phyloP scores from a whole-genome alignment of 2,888 invertebrate genomes.

The Eilema griseolum region DNA sequence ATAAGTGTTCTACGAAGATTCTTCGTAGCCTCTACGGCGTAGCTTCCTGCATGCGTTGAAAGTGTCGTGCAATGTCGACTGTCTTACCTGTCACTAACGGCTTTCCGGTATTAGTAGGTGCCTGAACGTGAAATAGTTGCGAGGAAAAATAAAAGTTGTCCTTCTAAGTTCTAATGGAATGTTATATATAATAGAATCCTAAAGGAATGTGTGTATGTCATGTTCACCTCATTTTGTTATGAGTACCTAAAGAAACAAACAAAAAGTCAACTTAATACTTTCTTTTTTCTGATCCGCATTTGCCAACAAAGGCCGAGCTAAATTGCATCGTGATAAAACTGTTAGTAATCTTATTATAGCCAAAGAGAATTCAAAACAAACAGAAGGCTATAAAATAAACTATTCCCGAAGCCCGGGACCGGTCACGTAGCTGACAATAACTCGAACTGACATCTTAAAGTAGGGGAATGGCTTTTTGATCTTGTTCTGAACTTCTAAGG shows the following conservation, averaged over 20 bases:
- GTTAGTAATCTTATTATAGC: constrained; percentile 43
- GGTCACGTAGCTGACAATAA: constrained; percentile 77
- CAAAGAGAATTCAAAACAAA: constrained; percentile 44
- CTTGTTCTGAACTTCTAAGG: constrained; percentile 62
- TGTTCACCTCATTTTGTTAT: no score
- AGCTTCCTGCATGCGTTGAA: constrained; percentile 47
- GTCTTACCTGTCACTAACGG: constrained; percentile 30
- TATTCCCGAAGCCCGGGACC: constrained; percentile 61
- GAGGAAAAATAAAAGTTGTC: constrained; percentile 10
- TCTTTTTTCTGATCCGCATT: constrained; percentile 16
- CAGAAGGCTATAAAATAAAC: constrained; percentile 60
- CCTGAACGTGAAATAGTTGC: constrained; percentile 20
- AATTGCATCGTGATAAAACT: constrained; percentile 44
- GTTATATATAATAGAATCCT: neutral
- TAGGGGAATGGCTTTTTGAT: constrained; percentile 77
- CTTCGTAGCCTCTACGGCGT: constrained; percentile 47
- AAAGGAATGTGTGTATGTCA: neutral
- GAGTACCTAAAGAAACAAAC: neutral
- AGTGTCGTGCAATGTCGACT: constrained; percentile 32
- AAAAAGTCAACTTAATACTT: constrained; percentile 1
- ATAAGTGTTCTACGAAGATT: constrained; percentile 48
- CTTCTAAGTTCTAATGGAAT: constrained; percentile 7
- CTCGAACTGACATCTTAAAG: constrained; percentile 77
- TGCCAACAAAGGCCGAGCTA: constrained; percentile 22
- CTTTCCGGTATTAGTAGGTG: constrained; percentile 40